phyloP scores from a whole-genome alignment of 23 tunicate species.

The Trididemnum nubilum region DNA sequence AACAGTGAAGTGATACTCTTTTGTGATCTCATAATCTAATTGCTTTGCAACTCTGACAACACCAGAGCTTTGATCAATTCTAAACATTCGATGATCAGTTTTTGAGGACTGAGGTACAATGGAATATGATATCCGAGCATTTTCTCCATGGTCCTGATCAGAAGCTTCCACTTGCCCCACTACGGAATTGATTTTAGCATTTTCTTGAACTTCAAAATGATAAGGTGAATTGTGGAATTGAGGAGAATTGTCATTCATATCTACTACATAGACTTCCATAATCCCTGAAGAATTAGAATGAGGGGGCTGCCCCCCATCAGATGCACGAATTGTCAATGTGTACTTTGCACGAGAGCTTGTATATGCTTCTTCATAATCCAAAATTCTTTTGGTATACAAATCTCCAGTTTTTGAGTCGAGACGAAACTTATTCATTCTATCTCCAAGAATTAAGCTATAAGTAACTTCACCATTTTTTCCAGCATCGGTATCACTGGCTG shows the following conservation, averaged over 20 bases:
- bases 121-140: constrained; percentile 55
- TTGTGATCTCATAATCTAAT: constrained; percentile 73
- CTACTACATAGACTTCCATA: constrained; percentile 46
- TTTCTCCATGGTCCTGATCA: constrained; percentile 54
- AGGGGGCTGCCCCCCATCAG: constrained; percentile 77
- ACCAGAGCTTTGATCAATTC: constrained; percentile 50
- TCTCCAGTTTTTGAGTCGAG: constrained; percentile 52
- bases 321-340: constrained; percentile 49
- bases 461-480: constrained; percentile 69
- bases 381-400: constrained; percentile 22
- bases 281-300: constrained; percentile 35
- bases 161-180: constrained; percentile 49
- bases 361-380: constrained; percentile 60
- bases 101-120: constrained; percentile 7
- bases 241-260: constrained; percentile 80
- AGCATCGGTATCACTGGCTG: constrained; percentile 68
- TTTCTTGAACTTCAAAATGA: constrained; percentile 38
- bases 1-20: constrained; percentile 50
- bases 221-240: constrained; percentile 43
- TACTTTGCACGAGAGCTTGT: constrained; percentile 19
- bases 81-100: constrained; percentile 26
- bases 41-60: constrained; percentile 22
- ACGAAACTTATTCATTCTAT: constrained; percentile 43
- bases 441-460: constrained; percentile 49
- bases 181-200: constrained; percentile 2